These are phyloP conservation scores for Ellobius talpinus DNA, from an alignment of 2,113 vertebrate genomes.

Conservation along the genomic window DNA sequence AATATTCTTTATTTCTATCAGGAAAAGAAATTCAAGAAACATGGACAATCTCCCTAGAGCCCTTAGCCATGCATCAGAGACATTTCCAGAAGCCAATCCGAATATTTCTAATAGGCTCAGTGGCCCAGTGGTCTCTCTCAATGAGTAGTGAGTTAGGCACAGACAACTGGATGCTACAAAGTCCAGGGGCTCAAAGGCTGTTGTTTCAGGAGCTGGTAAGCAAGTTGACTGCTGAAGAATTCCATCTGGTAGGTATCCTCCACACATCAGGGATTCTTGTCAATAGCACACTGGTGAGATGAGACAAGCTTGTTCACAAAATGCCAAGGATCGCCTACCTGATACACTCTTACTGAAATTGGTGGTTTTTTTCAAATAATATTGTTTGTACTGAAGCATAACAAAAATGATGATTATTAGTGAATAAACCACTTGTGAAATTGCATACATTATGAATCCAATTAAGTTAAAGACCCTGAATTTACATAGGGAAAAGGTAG, in stretches of 20 bases:
- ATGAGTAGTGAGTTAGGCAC: slow-evolving; percentile 79
- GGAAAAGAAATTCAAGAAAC: slow-evolving; percentile 80
- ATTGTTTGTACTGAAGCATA: background rate
- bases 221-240: slow-evolving; percentile 82
- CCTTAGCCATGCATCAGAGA: slow-evolving; percentile 88
- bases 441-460: background rate
- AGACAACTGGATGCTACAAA: slow-evolving; percentile 91
- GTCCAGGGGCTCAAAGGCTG: background rate
- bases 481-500: background rate
- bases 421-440: slow-evolving; percentile 25
- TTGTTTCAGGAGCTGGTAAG: slow-evolving; percentile 87
- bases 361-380: background rate
- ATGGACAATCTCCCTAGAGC: slow-evolving; percentile 89
- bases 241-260: slow-evolving; percentile 89
- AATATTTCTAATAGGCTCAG: slow-evolving; percentile 89
- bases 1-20: slow-evolving; percentile 68
- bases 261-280: background rate
- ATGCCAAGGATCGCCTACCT: background rate
- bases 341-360: background rate
- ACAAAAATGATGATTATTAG: background rate
- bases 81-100: slow-evolving; percentile 84
- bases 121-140: slow-evolving; percentile 85
- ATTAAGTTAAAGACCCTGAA: background rate
- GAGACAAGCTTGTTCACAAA: background rate
- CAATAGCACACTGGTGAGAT: background rate